A percentile compares a stretch with the other conserved stretches of the same genome.
These are phyloP conservation scores for Dorcus hopei DNA, from an alignment of 2,888 invertebrate genomes.

Conservation along the genomic window DNA sequence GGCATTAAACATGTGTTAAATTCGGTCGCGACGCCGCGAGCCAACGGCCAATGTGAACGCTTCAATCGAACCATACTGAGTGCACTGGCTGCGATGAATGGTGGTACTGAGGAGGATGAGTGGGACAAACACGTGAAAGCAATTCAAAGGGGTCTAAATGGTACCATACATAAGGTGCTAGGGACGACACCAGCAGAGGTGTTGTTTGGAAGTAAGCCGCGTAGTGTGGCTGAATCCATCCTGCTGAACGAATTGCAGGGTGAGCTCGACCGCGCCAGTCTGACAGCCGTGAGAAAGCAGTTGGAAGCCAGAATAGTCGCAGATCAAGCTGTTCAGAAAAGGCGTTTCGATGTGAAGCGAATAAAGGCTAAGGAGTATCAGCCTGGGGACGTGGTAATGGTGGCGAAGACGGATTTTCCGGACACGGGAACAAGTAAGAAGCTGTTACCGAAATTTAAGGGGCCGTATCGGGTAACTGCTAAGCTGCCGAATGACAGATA, in stretches of 20 bases:
- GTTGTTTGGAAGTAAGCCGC: neutral
- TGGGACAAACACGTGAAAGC: no score
- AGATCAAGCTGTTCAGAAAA: neutral
- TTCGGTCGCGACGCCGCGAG: neutral
- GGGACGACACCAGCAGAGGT: neutral
- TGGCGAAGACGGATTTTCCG: neutral
- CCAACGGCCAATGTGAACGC: neutral
- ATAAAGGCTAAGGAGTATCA: neutral
- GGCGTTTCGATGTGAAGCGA: neutral
- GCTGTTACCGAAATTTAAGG: neutral
- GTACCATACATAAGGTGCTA: no score
- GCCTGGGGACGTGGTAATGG: constrained; percentile 1
- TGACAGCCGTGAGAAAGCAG: neutral
- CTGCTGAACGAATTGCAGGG: neutral
- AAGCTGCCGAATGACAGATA: neutral
- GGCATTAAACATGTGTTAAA: neutral
- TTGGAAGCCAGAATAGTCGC: neutral
- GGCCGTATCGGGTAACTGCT: neutral
- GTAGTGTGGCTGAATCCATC: neutral
- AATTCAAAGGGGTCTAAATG: no score
- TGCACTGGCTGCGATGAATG: neutral
- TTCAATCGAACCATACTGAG: neutral
- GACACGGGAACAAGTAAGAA: neutral
- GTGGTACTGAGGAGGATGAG: no score
- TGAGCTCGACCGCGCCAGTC: neutral